Evolutionary conservation across 2,113 vertebrate genomes (phyloP).

Genomic region (Porphyrio hochstetteri): DNA sequence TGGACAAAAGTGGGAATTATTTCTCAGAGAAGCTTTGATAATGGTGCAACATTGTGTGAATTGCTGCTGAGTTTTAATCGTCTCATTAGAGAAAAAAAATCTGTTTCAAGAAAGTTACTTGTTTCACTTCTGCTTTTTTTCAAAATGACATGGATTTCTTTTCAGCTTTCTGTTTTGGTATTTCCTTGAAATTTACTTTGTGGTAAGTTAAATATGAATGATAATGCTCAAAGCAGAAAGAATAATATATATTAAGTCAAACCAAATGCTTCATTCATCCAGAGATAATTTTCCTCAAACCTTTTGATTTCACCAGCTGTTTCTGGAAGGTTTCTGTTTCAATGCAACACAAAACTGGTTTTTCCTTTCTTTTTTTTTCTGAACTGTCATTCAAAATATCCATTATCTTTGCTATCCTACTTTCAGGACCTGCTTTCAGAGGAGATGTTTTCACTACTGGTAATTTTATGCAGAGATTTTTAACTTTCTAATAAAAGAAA

Average conservation of each 20-base stretch:
- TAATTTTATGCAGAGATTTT: not conserved
- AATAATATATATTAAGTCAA: not conserved
- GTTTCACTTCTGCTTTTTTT: not conserved
- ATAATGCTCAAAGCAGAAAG: not conserved
- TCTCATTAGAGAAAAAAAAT: not conserved
- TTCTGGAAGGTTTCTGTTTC: not conserved
- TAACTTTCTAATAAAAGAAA: not conserved
- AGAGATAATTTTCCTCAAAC: not conserved
- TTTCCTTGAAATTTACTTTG: conserved; percentile 14
- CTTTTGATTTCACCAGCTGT: not conserved
- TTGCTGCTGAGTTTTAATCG: not conserved
- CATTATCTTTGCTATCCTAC: not conserved
- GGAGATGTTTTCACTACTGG: not conserved
- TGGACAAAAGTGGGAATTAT: not conserved
- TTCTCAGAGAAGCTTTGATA: not conserved
- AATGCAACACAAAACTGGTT: not conserved
- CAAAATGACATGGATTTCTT: not conserved
- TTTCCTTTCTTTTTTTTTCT: not conserved
- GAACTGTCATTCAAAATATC: not conserved
- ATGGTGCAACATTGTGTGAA: rapidly evolving
- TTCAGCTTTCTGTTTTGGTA: not conserved
- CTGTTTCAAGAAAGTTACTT: not conserved
- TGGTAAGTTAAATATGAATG: not conserved
- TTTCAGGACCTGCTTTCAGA: not conserved
- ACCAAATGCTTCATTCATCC: not conserved